These are phyloP conservation scores for Schizothorax lantsangensis DNA, from an alignment of 2,797 vertebrate genomes.

Conservation along the genomic window DNA sequence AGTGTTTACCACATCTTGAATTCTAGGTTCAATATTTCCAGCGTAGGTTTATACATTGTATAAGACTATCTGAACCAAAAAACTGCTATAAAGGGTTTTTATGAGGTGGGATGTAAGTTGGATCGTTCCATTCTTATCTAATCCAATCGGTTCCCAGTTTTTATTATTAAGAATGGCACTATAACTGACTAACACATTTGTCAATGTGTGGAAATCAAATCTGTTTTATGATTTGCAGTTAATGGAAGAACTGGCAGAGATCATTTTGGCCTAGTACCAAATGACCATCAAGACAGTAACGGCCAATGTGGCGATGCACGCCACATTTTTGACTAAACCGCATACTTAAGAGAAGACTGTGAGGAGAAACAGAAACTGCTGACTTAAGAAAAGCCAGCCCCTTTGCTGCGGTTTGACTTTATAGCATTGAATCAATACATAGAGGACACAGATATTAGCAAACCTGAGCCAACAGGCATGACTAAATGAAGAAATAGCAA, in stretches of 20 bases:
- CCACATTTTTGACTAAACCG: conserved; percentile 38
- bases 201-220: not conserved
- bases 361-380: conserved; percentile 56
- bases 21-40: conserved; percentile 54
- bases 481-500: not conserved
- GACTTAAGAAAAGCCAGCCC: conserved; percentile 44
- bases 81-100: not conserved
- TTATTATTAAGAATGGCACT: not conserved
- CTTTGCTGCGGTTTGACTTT: conserved; percentile 55
- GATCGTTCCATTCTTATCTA: not conserved
- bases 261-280: not conserved
- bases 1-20: conserved; percentile 44
- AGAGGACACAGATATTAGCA: conserved; percentile 50
- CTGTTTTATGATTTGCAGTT: conserved; percentile 14
- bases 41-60: conserved; percentile 34
- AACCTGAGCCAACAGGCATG: not conserved
- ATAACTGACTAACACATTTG: conserved; percentile 1
- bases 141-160: not conserved
- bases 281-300: conserved; percentile 21
- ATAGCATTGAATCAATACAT: conserved; percentile 49
- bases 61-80: not conserved
- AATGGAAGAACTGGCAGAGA: conserved; percentile 25
- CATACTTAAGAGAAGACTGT: conserved; percentile 14
- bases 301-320: conserved; percentile 35
- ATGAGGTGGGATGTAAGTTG: not conserved